Percentiles rank a stretch among this genome's conserved stretches.
phyloP scores from a whole-genome alignment of 2,888 invertebrate species.

The Oscheius sp. region DNA sequence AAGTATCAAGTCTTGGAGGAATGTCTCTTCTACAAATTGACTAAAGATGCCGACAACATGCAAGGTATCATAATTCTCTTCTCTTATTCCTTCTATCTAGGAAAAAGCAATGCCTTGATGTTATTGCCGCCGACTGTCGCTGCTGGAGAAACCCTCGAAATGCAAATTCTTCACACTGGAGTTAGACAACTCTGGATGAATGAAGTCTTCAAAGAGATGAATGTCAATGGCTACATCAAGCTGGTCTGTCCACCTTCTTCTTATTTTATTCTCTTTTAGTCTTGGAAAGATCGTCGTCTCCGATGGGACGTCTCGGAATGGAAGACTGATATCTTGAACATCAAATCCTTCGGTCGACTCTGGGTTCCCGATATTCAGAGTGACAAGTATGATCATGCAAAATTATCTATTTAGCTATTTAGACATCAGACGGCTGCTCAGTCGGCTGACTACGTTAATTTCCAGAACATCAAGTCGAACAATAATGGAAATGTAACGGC shows the following conservation, averaged over 20 bases:
- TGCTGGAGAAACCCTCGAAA: slow-evolving; percentile 57
- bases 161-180: slow-evolving; percentile 53
- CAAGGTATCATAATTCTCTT: no score
- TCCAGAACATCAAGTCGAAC: slow-evolving; percentile 52
- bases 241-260: slow-evolving; percentile 38
- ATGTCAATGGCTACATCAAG: slow-evolving; percentile 61
- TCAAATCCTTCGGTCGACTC: slow-evolving; percentile 57
- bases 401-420: slow-evolving; percentile 22
- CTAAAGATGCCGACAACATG: slow-evolving; percentile 58
- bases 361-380: slow-evolving; percentile 66
- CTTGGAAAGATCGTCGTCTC: slow-evolving; percentile 63
- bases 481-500: slow-evolving; percentile 61
- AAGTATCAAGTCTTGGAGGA: slow-evolving; percentile 63
- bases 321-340: slow-evolving; percentile 57
- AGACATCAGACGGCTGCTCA: slow-evolving; percentile 61
- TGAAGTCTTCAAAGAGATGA: slow-evolving; percentile 68
- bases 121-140: slow-evolving; percentile 62
- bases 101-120: slow-evolving; percentile 60
- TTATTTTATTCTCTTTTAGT: slow-evolving; percentile 37
- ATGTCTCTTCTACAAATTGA: slow-evolving; percentile 63
- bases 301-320: slow-evolving; percentile 61
- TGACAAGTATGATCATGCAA: slow-evolving; percentile 44
- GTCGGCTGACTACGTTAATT: slow-evolving; percentile 60
- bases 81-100: no score
- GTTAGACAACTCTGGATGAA: slow-evolving; percentile 63